Base-by-base conservation (phyloP, 2,797 vertebrate genomes). In the Xenentodon cancila region DNA sequence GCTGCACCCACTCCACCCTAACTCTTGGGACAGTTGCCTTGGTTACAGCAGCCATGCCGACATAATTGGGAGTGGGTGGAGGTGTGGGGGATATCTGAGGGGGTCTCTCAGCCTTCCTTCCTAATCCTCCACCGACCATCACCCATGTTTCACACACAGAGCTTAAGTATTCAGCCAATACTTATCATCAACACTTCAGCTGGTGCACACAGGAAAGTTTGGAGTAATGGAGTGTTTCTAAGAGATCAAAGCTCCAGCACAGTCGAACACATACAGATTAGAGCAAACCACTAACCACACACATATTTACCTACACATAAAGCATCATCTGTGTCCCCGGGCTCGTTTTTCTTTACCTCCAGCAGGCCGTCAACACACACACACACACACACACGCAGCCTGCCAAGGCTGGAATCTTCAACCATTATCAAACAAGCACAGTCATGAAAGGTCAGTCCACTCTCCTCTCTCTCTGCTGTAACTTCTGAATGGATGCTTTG, bases 21-120 rank as follows among this genome's bases (percentile, higher is more conserved):
- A 78, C 87, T 84, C 88, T 76, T 79, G 90, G 91, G 91, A 90
- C 82, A 89, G 91, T 92, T 88, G 80, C 87, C 87, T 73, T 91
- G 88, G 86, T 77, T 90, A 91, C 90, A 65, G 88, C 82, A 91
- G 83, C 82, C 89, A 90, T 90, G 89, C 89, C 74, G 37, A 89
- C 83, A 80, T 81, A 85, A 84, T 88, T 89, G 84, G 70, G 62
- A 57, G 62, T 30, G 59, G 47, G 67, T 67, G 47, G 68, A 57
- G 74, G 64, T 50, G 53, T 5, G 40, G 27, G 68, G 40, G 58
- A 25, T 59, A 73, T 75, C 0, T 32, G 74, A 54, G 79, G 79
- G 75, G 79, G 75, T 77, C 71, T 77, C 59, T 71, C 84, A 71
- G 79, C 63, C 63, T 67, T 59, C 51, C 56, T 65, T 25, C 27